Conservation (phyloP, 2,888 invertebrate species). For the Rhingia campestris region DNA sequence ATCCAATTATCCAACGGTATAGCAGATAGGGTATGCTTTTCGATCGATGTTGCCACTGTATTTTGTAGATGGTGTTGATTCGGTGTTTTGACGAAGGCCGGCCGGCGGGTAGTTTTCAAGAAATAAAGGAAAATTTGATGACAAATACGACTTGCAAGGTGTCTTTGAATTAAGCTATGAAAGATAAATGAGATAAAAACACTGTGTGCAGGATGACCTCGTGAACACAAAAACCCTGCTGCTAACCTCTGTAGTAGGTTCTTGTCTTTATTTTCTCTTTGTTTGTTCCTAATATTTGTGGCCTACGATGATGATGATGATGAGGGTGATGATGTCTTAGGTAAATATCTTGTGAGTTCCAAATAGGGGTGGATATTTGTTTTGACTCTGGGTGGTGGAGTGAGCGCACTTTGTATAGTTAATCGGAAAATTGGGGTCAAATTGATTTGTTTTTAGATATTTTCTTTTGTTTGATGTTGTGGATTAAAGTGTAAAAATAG, state of each 20-base stretch:
- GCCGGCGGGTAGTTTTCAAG: background rate
- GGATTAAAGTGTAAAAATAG: too few species aligned
- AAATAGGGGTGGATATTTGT: background rate
- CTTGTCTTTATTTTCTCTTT: slow-evolving; percentile 4
- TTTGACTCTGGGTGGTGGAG: background rate
- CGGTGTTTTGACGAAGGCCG: too few species aligned
- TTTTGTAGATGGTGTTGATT: background rate
- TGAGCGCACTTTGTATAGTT: background rate
- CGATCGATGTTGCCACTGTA: slow-evolving; percentile 82
- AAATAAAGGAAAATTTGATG: background rate
- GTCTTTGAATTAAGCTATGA: slow-evolving; percentile 40
- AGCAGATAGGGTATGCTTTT: slow-evolving; percentile 80
- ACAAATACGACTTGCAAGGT: slow-evolving; percentile 32
- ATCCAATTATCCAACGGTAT: slow-evolving; percentile 81
- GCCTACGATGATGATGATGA: background rate
- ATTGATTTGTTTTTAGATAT: too few species aligned
- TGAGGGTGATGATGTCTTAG: background rate
- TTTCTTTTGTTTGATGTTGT: too few species aligned
- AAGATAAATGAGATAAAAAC: slow-evolving; percentile 30
- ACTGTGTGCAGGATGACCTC: slow-evolving; percentile 9
- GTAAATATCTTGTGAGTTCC: background rate
- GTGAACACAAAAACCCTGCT: slow-evolving; percentile 12
- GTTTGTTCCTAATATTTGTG: slow-evolving; percentile 2
- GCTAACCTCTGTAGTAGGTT: slow-evolving; percentile 22
- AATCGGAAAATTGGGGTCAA: background rate